These are phyloP conservation scores for Charina bottae DNA, from an alignment of 2,113 vertebrate species.

Conservation along the genomic window DNA sequence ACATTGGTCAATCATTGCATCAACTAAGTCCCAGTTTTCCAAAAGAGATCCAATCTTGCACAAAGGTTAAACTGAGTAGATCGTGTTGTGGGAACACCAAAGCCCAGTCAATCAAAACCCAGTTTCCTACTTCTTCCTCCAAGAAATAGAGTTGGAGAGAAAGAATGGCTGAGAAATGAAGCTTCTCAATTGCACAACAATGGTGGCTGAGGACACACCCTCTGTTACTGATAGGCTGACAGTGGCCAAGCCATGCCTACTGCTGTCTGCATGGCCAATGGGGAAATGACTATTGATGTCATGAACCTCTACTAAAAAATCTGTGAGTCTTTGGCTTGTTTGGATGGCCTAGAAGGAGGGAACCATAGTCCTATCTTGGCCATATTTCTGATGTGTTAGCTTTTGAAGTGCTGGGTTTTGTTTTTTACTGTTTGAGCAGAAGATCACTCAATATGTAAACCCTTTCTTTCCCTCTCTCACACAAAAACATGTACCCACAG, in stretches of 20 bases:
- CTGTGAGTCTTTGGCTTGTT: neutral
- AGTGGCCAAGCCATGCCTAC: neutral
- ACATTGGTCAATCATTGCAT: neutral
- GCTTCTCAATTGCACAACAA: neutral
- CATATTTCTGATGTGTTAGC: neutral
- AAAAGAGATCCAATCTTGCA: neutral
- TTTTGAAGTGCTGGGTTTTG: neutral
- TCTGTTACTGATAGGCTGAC: neutral
- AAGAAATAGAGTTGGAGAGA: neutral
- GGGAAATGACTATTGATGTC: neutral
- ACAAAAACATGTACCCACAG: neutral
- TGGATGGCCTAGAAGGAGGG: neutral
- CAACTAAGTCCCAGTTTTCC: neutral
- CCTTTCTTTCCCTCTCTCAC: neutral
- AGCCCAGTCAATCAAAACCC: neutral
- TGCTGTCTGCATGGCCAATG: neutral
- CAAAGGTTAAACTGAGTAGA: neutral
- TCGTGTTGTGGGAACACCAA: neutral
- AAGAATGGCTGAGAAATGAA: neutral
- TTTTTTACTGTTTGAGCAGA: neutral
- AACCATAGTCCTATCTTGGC: neutral
- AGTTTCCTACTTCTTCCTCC: neutral
- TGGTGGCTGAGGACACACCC: neutral
- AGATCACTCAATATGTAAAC: neutral
- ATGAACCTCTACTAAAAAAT: neutral